phyloP scores from a whole-genome alignment of 2,888 invertebrate species.

The Nematopogon swammerdamellus region DNA sequence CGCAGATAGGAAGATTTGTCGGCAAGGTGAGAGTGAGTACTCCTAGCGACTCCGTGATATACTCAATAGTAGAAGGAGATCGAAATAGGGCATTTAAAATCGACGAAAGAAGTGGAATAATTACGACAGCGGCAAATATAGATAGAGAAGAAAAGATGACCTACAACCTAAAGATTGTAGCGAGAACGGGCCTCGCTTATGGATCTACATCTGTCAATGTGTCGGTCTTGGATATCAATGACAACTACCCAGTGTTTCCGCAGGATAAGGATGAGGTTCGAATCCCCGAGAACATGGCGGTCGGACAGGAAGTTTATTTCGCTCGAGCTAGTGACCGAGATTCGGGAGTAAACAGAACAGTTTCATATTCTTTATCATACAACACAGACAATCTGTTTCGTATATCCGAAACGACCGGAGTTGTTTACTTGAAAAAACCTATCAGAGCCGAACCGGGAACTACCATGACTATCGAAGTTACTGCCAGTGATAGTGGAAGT shows the following conservation, averaged over 20 bases:
- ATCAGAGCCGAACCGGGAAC: slow-evolving; percentile 72
- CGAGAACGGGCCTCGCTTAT: slow-evolving; percentile 70
- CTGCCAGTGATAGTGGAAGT: slow-evolving; percentile 80
- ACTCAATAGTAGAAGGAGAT: slow-evolving; percentile 80
- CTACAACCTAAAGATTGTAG: slow-evolving; percentile 79
- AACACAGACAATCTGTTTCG: slow-evolving; percentile 80
- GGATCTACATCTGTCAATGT: slow-evolving; percentile 79
- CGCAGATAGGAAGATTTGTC: slow-evolving; percentile 67
- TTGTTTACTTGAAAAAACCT: slow-evolving; percentile 82
- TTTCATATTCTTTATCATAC: slow-evolving; percentile 76
- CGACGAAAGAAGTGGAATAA: slow-evolving; percentile 73
- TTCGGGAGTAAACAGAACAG: slow-evolving; percentile 81
- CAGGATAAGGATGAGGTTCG: slow-evolving; percentile 75
- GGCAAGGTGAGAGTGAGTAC: slow-evolving; percentile 67
- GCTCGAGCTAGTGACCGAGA: slow-evolving; percentile 86
- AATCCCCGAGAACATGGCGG: slow-evolving; percentile 85
- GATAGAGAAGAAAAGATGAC: slow-evolving; percentile 79
- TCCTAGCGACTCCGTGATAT: slow-evolving; percentile 65
- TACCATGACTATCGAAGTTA: slow-evolving; percentile 70
- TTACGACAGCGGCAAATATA: slow-evolving; percentile 73
- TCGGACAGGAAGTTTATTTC: slow-evolving; percentile 89
- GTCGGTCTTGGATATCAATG: slow-evolving; percentile 83
- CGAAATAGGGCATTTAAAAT: slow-evolving; percentile 73
- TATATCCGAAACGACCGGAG: slow-evolving; percentile 83
- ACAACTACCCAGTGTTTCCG: slow-evolving; percentile 83